A percentile compares a stretch with the other conserved stretches of the same genome.
phyloP scores from a whole-genome alignment of 2,797 vertebrate species.

The Coregonus ussuriensis region DNA sequence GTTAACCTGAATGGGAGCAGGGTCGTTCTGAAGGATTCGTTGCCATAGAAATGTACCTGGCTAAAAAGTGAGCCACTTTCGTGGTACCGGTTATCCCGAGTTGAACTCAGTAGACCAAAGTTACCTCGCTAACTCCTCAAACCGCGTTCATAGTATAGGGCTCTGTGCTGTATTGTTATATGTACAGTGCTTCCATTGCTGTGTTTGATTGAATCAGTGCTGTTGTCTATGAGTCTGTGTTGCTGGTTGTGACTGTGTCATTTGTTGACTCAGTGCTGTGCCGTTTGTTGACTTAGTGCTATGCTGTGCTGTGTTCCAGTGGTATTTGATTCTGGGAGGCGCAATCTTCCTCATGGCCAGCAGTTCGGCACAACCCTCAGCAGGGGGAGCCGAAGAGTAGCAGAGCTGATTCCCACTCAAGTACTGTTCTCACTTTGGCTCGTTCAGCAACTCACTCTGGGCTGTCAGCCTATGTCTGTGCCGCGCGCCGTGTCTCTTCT shows the following conservation, averaged over 20 bases:
- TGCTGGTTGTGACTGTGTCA: not conserved
- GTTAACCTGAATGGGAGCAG: too few species aligned
- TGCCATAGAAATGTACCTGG: too few species aligned
- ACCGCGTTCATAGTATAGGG: too few species aligned
- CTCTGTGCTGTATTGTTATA: not conserved
- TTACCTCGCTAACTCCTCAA: too few species aligned
- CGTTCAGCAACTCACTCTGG: slow-evolving; percentile 38
- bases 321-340: slow-evolving; percentile 94
- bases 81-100: too few species aligned
- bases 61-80: too few species aligned
- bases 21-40: too few species aligned
- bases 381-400: slow-evolving; percentile 83
- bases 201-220: not conserved
- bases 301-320: slow-evolving; percentile 84
- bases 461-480: slow-evolving; percentile 42
- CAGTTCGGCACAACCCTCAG: slow-evolving; percentile 85
- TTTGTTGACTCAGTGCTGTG: slow-evolving; percentile 23
- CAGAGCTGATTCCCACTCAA: slow-evolving; percentile 86
- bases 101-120: too few species aligned
- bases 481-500: slow-evolving; percentile 31
- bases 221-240: not conserved
- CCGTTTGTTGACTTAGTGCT: slow-evolving; percentile 68
- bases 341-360: slow-evolving; percentile 90
- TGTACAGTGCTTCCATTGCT: not conserved
- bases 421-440: slow-evolving; percentile 76